Base-by-base conservation (phyloP, 2,797 vertebrate genomes). In the Danio aesculapii region DNA sequence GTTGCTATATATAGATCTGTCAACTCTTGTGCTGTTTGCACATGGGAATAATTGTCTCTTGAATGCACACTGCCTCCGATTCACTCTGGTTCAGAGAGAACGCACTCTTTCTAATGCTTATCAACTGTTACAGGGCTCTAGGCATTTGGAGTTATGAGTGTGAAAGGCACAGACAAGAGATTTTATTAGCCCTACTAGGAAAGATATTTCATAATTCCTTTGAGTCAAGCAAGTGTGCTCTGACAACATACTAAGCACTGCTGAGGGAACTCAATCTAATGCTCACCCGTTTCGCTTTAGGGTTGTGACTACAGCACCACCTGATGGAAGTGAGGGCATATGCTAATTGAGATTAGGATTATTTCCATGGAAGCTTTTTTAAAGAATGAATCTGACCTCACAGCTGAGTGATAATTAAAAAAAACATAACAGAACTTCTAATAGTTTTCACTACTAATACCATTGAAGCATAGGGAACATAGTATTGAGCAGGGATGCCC, bases 41-140 rank as follows among this genome's bases (percentile, higher is more conserved):
- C 68, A 66, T 81, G 77, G 39, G 63, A 81, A 76, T 82, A 80
- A 81, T 61, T 69, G 67, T 52, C 41, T 58, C 50, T 77, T 77
- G 41, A 80, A 61, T 8, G 19, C 19, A 53, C 58, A 57, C 17
- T 43, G 68, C 14, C 46, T 77, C 69, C 66, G 63, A 70, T 63
- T 77, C 30, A 21, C 69, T 63, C 49, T 39, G 50, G 75, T 70
- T 70, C 9, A 10, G 39, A 41, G 53, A 81, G 41, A 62, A 75
- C 43, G 21, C 44, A 53, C 62, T 55, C 21, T 11, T 77, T 14
- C 63, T 46, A 46, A 63, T 69, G 70, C 46, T 68, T 17, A 41
- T 58, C 58, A 63, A 59, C 46, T 10, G 14, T 52, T 70, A 61
- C 16, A 69, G 46, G 12, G 44, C 58, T n/a, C 41, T 16, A 57